Conservation (phyloP, 2,888 invertebrate species). For the Synanthedon andrenaeformis region DNA sequence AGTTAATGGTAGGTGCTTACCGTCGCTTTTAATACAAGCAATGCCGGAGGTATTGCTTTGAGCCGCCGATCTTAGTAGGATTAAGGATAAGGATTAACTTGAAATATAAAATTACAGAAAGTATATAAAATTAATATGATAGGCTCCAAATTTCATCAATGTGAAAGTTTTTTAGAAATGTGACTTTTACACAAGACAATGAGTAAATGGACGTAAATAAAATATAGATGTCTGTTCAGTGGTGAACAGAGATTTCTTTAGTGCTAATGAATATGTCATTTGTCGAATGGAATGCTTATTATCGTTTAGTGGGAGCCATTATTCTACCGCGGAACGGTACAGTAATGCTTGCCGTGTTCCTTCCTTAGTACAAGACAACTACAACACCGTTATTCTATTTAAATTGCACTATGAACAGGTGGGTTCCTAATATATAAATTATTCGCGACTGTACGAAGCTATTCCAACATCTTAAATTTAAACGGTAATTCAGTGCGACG, state of each 20-base stretch:
- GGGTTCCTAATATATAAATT: not conserved
- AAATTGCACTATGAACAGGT: slow-evolving; percentile 4
- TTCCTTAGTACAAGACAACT: not conserved
- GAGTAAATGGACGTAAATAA: not conserved
- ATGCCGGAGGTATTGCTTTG: no score
- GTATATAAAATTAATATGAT: no score
- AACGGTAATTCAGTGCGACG: not conserved
- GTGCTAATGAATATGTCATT: slow-evolving; percentile 14
- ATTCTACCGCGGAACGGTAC: not conserved
- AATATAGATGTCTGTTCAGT: not conserved
- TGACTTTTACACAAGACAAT: no score
- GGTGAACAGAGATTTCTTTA: slow-evolving; percentile 9
- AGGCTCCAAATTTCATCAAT: no score
- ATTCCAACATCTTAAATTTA: not conserved
- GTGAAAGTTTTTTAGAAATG: no score
- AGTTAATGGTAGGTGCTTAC: no score
- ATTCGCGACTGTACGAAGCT: not conserved
- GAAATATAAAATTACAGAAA: no score
- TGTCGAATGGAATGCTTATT: not conserved
- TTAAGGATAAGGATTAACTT: no score
- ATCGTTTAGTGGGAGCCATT: not conserved
- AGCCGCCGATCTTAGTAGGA: no score
- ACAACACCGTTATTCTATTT: no score
- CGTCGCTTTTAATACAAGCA: no score
- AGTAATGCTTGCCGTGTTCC: not conserved